Evolutionary conservation across 2,797 vertebrate species (phyloP), one percentile per base, ranked within the genome.

Genomic region (Neosalanx taihuensis): DNA sequence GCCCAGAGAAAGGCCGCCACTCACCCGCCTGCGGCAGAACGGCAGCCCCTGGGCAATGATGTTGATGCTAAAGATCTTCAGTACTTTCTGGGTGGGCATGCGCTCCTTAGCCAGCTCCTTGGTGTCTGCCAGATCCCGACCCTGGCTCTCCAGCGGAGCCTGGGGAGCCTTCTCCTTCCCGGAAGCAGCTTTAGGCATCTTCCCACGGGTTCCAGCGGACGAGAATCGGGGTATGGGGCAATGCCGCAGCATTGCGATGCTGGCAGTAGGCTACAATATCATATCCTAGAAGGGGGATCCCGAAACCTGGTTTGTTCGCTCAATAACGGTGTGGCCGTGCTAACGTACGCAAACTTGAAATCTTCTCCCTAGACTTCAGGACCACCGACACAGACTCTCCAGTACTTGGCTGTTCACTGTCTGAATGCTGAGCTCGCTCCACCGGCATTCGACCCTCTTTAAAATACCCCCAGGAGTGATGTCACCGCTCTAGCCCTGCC

Each of bases 51-150:
- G 97, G 30, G 98, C 92, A 81, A 99, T 98, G 89, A 99, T 99
- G 90, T 97, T 99, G 91, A 99, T 97, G 91, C 96, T 98, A 90
- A 99, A 99, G 86, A 99, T 97, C 93, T 96, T 96, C 89, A 99
- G 95, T 67, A 99, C 91, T 53, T 96, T 98, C 89, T 98, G 96
- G 61, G 95, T 93, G 1, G 95, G 93, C 17, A 96, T 80, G 63
- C 93, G 91, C 49, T 97, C 94, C 84, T 93, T 91, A 9, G 65
- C 65, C 65, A 67, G 26, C 46, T 67, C 92, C 90, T 93, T 94
- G 73, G 93, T 84, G 79, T 95, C 94, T 80, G 92, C 90, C 91
- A 91, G 88, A 87, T 93, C 85, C 91, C 91, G 88, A 87, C 93
- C 85, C 93, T 93, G 92, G 85, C 89, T 93, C 89, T 96, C 93